Evolutionary conservation across 2,113 vertebrate species (phyloP), one percentile per base, ranked within the genome.

Genomic region (Vidua macroura): DNA sequence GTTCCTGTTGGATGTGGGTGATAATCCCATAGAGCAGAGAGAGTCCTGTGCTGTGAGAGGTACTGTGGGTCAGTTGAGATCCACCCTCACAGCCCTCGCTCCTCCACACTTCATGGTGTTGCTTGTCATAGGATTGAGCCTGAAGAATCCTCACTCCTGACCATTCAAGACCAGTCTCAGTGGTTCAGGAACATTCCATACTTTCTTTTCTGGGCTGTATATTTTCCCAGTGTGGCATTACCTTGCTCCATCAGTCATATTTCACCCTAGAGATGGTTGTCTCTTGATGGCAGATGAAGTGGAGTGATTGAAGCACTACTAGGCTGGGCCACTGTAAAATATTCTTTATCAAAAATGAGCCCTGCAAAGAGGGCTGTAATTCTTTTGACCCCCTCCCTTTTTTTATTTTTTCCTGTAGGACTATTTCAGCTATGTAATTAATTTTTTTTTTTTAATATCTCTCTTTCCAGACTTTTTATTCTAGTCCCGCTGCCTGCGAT

Each of bases 401-500:
- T 22, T 37, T 30, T 52, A 16, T 31, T 48, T 78, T 82, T 39
- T 6, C 14, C 52, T 49, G 28, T 55, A 84, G 28, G 53, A 95
- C 43, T 79, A 73, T 33, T 85, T 93, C 69, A 8, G 2, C 79
- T 82, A n/a, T 79, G 90, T 91, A 81, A 82, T 94, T 86, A 70
- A 9, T 63, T 84, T 35, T 46, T 63, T 84, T 46, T 79, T 62
- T 81, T n/a, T 5, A 92, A 77, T 89, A 78, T 95, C 78, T 83
- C 75, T 78, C 74, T 93, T 76, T 74, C 80, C 83, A 89, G 92
- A 84, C 62, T 96, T 94, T 80, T 85, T 63, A 59, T 88, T 73
- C 90, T 12, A 35, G 80, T 59, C 63, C 87, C 7, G 7, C 53
- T 30, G 81, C 78, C 64, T 83, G 78, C 0, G 8, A 15, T 85